These are phyloP conservation scores for Orycteropus afer DNA, from an alignment of 2,113 vertebrate genomes.

Conservation along the genomic window DNA sequence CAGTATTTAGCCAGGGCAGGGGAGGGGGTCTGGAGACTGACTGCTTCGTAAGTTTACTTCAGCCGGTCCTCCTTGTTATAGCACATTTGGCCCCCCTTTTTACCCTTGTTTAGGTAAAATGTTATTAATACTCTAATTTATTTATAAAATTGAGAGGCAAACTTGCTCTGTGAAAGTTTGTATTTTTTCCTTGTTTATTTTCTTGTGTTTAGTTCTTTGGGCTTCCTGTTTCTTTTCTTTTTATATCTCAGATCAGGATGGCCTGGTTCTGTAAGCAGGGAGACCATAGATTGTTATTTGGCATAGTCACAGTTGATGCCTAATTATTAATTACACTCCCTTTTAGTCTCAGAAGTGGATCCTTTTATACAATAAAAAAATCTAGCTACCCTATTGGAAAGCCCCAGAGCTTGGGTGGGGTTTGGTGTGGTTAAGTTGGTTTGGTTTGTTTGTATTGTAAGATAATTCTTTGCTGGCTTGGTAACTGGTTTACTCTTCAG, in stretches of 20 bases:
- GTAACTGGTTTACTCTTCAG: neutral
- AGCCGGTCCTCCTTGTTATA: neutral
- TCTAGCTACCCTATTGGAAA: neutral
- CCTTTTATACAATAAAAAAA: neutral
- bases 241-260: neutral
- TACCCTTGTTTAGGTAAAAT: neutral
- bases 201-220: neutral
- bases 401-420: neutral
- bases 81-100: neutral
- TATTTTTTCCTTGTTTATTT: neutral
- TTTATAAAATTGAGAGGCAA: neutral
- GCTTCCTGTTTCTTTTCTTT: conserved; percentile 8
- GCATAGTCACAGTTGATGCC: neutral
- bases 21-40: neutral
- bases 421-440: neutral
- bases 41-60: neutral
- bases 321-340: neutral
- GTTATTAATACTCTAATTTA: neutral
- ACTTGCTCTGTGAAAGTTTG: neutral
- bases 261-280: neutral
- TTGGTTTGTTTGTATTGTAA: neutral
- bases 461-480: neutral
- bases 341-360: neutral
- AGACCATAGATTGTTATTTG: neutral
- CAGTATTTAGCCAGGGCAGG: neutral